Evolutionary conservation across 2,888 invertebrate species (phyloP).

Genomic region (Sinopyrophorus schimmeli): DNA sequence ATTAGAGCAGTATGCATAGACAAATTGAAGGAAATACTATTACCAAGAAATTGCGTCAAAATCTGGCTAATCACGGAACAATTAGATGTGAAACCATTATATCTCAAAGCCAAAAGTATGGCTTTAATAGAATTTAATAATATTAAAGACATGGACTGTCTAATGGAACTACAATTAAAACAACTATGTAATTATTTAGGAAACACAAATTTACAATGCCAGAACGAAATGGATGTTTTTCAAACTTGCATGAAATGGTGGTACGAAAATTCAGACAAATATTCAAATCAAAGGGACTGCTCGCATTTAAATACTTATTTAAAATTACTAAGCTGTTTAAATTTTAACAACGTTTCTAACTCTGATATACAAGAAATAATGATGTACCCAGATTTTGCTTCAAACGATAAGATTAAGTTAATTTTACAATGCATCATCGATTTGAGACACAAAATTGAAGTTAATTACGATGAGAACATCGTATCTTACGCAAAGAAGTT

Average conservation of each 20-base stretch:
- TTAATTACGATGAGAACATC: conserved; percentile 28
- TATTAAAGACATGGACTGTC: conserved; percentile 43
- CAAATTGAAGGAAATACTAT: conserved; percentile 39
- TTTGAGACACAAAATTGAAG: conserved; percentile 29
- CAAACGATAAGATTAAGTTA: conserved; percentile 37
- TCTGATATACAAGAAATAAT: conserved; percentile 45
- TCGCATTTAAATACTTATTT: conserved; percentile 22
- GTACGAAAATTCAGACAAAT: conserved; percentile 41
- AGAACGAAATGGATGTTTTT: conserved; percentile 50
- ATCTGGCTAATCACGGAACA: conserved; percentile 48
- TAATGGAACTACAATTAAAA: conserved; percentile 45
- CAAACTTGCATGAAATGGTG: conserved; percentile 51
- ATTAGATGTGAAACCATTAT: conserved; percentile 44
- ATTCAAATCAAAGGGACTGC: not conserved
- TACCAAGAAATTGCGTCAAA: conserved; percentile 45
- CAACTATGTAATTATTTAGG: conserved; percentile 51
- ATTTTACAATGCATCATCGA: conserved; percentile 41
- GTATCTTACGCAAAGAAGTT: conserved; percentile 21
- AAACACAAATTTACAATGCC: conserved; percentile 44
- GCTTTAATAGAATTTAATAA: conserved; percentile 46
- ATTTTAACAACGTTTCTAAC: conserved; percentile 41
- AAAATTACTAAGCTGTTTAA: conserved; percentile 46
- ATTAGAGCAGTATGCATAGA: conserved; percentile 45
- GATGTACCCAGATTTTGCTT: conserved; percentile 41
- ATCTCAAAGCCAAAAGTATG: conserved; percentile 49